Conservation (phyloP, 1,140 invertebrate genomes). For the Cydia strobilella region DNA sequence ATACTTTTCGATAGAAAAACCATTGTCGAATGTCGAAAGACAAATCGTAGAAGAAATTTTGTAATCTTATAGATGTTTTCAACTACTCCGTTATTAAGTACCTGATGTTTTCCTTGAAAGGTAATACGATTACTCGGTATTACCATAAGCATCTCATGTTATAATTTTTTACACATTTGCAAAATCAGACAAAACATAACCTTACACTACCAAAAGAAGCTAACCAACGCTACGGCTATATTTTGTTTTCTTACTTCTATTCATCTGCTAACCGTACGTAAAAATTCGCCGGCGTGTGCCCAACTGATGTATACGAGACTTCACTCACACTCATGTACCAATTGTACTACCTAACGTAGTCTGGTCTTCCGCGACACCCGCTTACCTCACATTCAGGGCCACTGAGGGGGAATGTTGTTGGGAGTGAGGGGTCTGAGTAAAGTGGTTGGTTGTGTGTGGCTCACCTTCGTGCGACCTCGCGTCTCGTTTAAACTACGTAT, state of each 20-base stretch:
- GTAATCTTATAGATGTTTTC: no score
- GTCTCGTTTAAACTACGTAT: slow-evolving; percentile 65
- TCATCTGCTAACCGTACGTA: slow-evolving; percentile 54
- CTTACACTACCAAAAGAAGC: slow-evolving; percentile 9
- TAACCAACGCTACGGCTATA: slow-evolving; percentile 21
- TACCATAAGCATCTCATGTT: no score
- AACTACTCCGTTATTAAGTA: no score
- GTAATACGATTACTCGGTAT: no score
- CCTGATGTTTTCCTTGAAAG: no score
- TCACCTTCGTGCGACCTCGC: slow-evolving; percentile 76
- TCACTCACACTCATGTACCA: slow-evolving; percentile 35
- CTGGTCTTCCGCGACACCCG: slow-evolving; percentile 36
- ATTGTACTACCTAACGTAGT: slow-evolving; percentile 35
- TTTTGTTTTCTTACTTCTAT: slow-evolving; percentile 34
- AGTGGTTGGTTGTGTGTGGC: slow-evolving; percentile 41
- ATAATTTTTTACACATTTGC: no score
- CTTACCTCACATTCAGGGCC: not conserved
- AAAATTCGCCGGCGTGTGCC: slow-evolving; percentile 56
- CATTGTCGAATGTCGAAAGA: no score
- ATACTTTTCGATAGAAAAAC: no score
- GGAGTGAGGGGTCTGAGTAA: not conserved
- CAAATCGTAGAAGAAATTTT: no score
- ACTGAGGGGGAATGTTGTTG: not conserved
- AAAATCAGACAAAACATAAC: slow-evolving; percentile 6
- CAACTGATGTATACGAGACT: slow-evolving; percentile 46